Percentiles rank a stretch among this genome's conserved stretches.
Conservation (phyloP, 2,797 vertebrate genomes). For the Choloepus didactylus region DNA sequence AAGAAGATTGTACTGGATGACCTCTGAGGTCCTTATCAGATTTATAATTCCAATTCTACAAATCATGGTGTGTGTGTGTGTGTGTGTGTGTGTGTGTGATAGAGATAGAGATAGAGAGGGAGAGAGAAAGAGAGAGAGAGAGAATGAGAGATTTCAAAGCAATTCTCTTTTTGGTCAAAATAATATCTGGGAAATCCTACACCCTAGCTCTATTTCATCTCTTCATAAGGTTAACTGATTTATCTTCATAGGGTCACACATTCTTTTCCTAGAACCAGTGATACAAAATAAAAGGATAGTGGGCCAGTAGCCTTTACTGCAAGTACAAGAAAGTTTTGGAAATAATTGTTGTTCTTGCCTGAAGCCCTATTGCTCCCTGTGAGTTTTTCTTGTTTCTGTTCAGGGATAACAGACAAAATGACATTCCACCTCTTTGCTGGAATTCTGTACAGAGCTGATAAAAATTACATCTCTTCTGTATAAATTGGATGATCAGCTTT, state of each 20-base stretch:
- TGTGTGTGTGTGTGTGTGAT: not conserved
- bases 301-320: not conserved
- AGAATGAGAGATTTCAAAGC: not conserved
- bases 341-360: not conserved
- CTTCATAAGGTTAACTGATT: constrained; percentile 12
- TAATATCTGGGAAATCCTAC: constrained; percentile 11
- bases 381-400: not conserved
- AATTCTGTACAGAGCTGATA: constrained; percentile 20
- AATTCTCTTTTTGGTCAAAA: not conserved
- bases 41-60: not conserved
- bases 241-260: not conserved
- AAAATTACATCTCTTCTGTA: not conserved
- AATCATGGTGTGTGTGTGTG: not conserved
- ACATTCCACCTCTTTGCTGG: not conserved
- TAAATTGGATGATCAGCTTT: too few relatives aligned
- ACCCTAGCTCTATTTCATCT: not conserved
- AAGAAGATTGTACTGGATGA: not conserved
- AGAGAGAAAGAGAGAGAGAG: too few relatives aligned
- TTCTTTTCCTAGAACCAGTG: constrained; percentile 1
- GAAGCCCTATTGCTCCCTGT: not conserved
- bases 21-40: not conserved
- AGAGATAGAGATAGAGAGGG: too few relatives aligned
- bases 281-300: not conserved
- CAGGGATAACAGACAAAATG: not conserved
- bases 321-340: constrained; percentile 23